phyloP scores from a whole-genome alignment of 1,140 invertebrate genomes.

The Temnothorax nylanderi region DNA sequence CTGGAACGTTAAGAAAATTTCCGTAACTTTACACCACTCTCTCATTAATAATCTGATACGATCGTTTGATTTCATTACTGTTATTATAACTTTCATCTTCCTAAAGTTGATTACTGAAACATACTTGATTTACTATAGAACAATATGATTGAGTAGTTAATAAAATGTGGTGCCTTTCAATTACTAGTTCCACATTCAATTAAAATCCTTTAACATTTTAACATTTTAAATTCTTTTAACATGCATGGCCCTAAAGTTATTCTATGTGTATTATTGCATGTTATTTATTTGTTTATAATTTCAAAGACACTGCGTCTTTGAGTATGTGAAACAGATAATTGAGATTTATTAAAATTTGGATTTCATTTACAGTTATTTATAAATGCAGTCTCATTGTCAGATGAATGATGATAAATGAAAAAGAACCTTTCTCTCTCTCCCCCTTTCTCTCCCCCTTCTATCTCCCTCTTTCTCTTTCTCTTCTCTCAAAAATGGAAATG shows the following conservation, averaged over 20 bases:
- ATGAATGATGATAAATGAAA: constrained; percentile 8
- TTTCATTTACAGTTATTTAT: not conserved
- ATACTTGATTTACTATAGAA: not conserved
- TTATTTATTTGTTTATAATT: not conserved
- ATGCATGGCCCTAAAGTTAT: not conserved
- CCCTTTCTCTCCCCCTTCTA: not conserved
- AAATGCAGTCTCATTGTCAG: not conserved
- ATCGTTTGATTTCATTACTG: constrained; percentile 1
- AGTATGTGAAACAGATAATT: not conserved
- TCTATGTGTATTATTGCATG: not conserved
- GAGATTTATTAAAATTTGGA: not conserved
- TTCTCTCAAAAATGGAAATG: not conserved
- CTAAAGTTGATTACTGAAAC: not conserved
- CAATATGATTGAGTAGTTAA: not conserved
- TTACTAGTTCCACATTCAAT: not conserved
- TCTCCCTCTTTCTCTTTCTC: no score
- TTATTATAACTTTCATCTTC: constrained; percentile 9
- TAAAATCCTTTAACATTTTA: not conserved
- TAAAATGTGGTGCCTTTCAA: not conserved
- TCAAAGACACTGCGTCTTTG: not conserved
- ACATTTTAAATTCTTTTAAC: not conserved
- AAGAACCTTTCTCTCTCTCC: not conserved
- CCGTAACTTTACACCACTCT: not conserved
- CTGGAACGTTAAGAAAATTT: not conserved
- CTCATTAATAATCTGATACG: not conserved